Base-by-base conservation (phyloP, 1,140 invertebrate genomes). In the Procambarus clarkii region DNA sequence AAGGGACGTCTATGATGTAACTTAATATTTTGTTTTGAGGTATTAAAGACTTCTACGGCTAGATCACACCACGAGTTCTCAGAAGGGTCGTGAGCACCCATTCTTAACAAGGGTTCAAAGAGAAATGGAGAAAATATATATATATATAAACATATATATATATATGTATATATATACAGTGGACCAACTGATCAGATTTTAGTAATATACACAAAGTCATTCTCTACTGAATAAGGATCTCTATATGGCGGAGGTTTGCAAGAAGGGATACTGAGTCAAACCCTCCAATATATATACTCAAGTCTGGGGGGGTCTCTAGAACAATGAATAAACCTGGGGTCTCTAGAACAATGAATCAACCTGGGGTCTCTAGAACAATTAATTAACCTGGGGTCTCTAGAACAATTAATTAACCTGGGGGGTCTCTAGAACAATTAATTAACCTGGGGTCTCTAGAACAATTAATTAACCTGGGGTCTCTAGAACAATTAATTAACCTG, bases 371-470 rank as follows among this genome's bases (percentile, higher is more conserved):
- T 81, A 81, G 54, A 34, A 81, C 54, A 81, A 45, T 81, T 13
- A 58, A 81, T 85, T 34, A 74, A 74, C 69, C 69, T 34, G 69
- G 69, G 69, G 69, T 74, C n/a, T 74, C 69, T 74, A 74, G 3
- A 74, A 91, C 88, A 91, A 91, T 91, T 13, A 58, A 81, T 85
- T n/a, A n/a, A n/a, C n/a, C n/a, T n/a, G n/a, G n/a, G 69, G 69
- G 69, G 69, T 74, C n/a, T 74, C 69, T 74, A 74, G 5, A 74
- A 91, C 89, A 91, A 91, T 91, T n/a, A n/a, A 34, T 78, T 74
- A 74, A 74, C 69, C 69, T 34, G n/a, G 54, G 80, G 80, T 78
- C 46, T 34, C 54, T 58, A 58, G 54, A 58, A 58, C 54, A 58
- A 58, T 58, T 0, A 58, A 58, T 58, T 1, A 58, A 58, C 54